These are phyloP conservation scores for Drosophila kambysellisi DNA, from an alignment of 2,888 invertebrate genomes.

Conservation along the genomic window DNA sequence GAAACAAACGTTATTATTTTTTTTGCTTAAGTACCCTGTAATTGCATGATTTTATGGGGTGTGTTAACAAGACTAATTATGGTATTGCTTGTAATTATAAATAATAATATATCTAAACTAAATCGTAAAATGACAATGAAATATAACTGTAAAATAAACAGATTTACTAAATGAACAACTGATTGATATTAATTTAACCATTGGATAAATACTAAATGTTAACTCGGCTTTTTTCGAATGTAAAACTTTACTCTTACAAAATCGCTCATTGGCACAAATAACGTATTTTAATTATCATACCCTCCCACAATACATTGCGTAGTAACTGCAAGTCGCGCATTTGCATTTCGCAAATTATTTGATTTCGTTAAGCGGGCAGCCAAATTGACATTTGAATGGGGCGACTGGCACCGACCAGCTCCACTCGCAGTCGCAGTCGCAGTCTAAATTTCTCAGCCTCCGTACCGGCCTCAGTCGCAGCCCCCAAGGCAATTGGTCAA, in stretches of 20 bases:
- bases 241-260: not conserved
- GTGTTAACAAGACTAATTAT: not conserved
- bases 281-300: not conserved
- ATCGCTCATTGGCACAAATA: not conserved
- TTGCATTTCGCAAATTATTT: not conserved
- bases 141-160: not conserved
- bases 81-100: not conserved
- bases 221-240: not conserved
- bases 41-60: not conserved
- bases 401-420: slow-evolving; percentile 67
- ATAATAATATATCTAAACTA: not conserved
- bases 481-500: slow-evolving; percentile 73
- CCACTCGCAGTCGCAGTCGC: slow-evolving; percentile 29
- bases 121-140: not conserved
- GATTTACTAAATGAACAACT: not conserved
- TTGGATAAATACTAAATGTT: no score
- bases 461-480: not conserved
- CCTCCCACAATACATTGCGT: not conserved
- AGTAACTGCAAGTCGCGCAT: slow-evolving; percentile 7
- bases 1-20: slow-evolving; percentile 35
- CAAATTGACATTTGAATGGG: slow-evolving; percentile 81
- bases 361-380: slow-evolving; percentile 30
- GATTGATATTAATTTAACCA: not conserved
- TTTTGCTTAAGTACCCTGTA: slow-evolving; percentile 25
- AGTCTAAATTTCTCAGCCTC: no score